These are phyloP conservation scores for Myiagra hebetior DNA, from an alignment of 2,113 vertebrate genomes.

Conservation along the genomic window DNA sequence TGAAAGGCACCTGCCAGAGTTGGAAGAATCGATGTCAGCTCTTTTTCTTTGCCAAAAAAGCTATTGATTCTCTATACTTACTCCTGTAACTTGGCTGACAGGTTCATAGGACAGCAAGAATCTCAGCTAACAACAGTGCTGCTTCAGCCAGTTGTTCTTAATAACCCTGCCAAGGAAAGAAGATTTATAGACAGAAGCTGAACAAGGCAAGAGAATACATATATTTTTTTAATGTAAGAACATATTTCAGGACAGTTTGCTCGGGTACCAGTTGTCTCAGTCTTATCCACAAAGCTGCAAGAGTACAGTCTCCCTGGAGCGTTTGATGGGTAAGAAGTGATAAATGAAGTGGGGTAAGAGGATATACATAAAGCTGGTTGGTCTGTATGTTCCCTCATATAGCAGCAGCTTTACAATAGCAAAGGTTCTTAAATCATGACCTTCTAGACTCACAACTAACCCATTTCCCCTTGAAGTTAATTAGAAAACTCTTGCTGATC, in stretches of 20 bases:
- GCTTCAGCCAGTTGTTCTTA: constrained; percentile 42
- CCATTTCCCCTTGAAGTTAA: neutral
- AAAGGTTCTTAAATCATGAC: neutral
- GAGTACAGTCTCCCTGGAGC: neutral
- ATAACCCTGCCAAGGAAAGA: constrained; percentile 8
- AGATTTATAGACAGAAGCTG: neutral
- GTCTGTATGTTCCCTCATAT: neutral
- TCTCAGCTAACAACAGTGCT: constrained; percentile 16
- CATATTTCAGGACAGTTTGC: neutral
- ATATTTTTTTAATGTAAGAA: neutral
- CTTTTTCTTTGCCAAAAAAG: constrained; percentile 8
- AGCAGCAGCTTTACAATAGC: neutral
- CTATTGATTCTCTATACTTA: constrained; percentile 24
- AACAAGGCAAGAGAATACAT: neutral
- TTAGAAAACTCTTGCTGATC: neutral
- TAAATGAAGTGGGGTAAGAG: neutral
- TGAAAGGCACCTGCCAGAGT: neutral
- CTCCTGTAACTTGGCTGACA: constrained; percentile 13
- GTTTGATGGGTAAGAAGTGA: neutral
- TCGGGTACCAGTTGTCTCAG: neutral
- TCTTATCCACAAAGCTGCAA: neutral
- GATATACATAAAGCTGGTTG: neutral
- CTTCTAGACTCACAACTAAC: neutral
- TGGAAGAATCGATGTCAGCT: neutral
- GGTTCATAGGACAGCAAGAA: constrained; percentile 11